Base-by-base conservation (phyloP, 2,797 vertebrate species). In the Syndactyla subalaris region DNA sequence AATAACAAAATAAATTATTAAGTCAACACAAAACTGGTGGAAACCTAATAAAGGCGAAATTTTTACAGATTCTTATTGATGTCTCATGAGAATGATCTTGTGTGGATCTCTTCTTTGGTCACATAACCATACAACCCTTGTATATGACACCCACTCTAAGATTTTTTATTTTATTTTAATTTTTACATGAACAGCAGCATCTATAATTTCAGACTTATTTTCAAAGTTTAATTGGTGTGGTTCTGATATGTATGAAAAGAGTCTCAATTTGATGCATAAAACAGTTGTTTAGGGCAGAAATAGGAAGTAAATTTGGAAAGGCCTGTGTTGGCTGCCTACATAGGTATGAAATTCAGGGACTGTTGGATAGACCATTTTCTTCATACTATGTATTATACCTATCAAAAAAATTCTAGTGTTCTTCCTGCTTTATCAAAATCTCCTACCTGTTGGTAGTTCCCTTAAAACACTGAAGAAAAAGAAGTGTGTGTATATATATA, bases 1-100 rank as follows among this genome's bases (percentile, higher is more conserved):
- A 96, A 97, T 87, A 96, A 92, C 93, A 90, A 96, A 97, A 97
- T 87, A 96, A 96, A 95, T 94, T 91, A 93, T 93, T 96, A 93
- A 96, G 88, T 95, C 95, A 97, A 96, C 87, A 96, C 61, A 92
- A 85, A 97, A 95, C 57, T n/a, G 45, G 74, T 75, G 45, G 57
- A 94, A 92, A 89, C 20, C 5, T 63, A 62, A 70, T 18, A 75
- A 74, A 63, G 55, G n/a, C n/a, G 43, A 88, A 73, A 70, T 65
- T 87, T 89, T 72, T 26, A 54, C 27, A 45, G 34, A 75, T 85
- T 78, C 83, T 67, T 54, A 41, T 2, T 57, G 26, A 59, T 12
- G 4, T 49, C 20, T 73, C 10, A 30, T 39, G 27, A 46, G 30
- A 70, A 85, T n/a, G 24, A 32, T 21, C 10, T 74, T 82, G 48